Evolutionary conservation across 2,113 vertebrate genomes (phyloP), one percentile per base, ranked within the genome.

Genomic region (Raja brachyura): DNA sequence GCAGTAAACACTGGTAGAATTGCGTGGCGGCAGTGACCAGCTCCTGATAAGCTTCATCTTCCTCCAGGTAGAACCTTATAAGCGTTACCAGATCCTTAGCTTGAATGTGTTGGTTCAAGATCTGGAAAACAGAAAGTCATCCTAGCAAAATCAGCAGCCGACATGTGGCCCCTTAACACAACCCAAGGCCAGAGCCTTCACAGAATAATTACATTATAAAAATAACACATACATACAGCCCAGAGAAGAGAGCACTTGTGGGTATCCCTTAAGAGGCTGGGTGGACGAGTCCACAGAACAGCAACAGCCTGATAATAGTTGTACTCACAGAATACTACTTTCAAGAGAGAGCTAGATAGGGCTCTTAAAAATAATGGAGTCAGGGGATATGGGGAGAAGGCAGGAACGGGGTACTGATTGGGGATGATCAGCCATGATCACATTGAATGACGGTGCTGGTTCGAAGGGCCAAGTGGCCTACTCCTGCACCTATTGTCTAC

Each of bases 1-100:
- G 97, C 94, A 99, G 95, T 93, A 99, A 97, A 94, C 98, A 98
- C 95, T 99, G 98, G 95, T 98, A 99, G 96, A 98, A 98, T 63
- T 94, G 95, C 6, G 98, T 99, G 94, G 98, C 98, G 93, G 95
- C 94, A 48, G 97, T 97, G 94, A 98, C 97, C 93, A 99, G 94
- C 88, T 98, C 97, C 94, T 96, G 96, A 95, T 98, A 99, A 0
- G 95, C 95, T 93, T 97, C 95, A 0, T 99, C 98, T 95, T 99
- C 99, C 88, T 98, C 96, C 93, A 96, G 95, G 93, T 98, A 99
- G 94, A 98, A 96, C 94, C 96, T 94, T 95, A 98, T 97, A 94
- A 99, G 96, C 83, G 95, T 95, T 7, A 98, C 97, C 97, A 99
- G 96, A 90, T 97, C 95, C 94, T 96, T 96, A 48, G 97, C 94